These are phyloP conservation scores for Riparia riparia DNA, from an alignment of 2,113 vertebrate species.

Conservation along the genomic window DNA sequence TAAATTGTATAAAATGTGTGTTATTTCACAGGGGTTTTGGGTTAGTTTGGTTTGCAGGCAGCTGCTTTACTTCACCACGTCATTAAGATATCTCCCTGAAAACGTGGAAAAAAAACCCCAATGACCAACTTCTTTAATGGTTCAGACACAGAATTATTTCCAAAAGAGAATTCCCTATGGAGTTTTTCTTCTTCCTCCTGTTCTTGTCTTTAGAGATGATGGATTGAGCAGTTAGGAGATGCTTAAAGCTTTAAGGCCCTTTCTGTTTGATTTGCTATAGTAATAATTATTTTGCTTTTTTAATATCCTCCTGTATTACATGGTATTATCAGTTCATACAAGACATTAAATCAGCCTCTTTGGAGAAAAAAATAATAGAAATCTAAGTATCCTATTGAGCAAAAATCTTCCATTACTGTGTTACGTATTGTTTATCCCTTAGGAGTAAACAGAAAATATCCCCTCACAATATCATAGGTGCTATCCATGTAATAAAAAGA, in stretches of 20 bases:
- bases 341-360: constrained; percentile 21
- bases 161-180: background rate
- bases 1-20: background rate
- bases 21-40: background rate
- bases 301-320: constrained; percentile 31
- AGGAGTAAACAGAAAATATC: background rate
- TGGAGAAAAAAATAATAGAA: constrained; percentile 18
- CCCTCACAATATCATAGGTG: background rate
- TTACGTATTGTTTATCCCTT: constrained; percentile 11
- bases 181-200: background rate
- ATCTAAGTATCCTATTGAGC: background rate
- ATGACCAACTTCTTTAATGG: background rate
- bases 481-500: background rate
- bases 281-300: constrained; percentile 38
- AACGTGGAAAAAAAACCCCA: fast-evolving
- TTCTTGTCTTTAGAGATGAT: background rate
- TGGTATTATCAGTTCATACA: background rate
- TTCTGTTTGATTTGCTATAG: background rate
- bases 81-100: background rate
- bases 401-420: background rate
- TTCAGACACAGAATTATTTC: background rate
- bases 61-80: background rate
- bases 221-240: background rate
- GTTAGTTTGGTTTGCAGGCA: background rate
- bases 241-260: background rate